Base-by-base conservation (phyloP, 2,888 invertebrate genomes). In the Zygogramma bicolorata region DNA sequence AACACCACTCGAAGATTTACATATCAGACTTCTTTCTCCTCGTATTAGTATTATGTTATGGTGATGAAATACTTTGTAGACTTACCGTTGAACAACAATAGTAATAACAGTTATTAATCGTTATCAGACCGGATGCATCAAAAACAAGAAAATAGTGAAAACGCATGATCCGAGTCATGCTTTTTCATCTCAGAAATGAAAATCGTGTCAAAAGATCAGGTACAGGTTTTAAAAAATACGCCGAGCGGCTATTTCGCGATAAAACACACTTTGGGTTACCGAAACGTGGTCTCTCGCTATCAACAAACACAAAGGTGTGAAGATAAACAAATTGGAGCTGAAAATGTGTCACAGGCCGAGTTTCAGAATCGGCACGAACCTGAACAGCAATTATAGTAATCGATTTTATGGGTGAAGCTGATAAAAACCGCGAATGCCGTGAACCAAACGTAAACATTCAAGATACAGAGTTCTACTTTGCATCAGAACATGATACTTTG, bases 331-430 rank as follows among this genome's bases (percentile, higher is more conserved):
- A 46, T 27, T 25, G n/a, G 18, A 29, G 53, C n/a, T 13, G 27
- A 49, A 46, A 63, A 63, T 42, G 46, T 46, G 34, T 27, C 40
- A 2, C n/a, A 46, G 22, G 27, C 29, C 46, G 10, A 40, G 18
- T 29, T 62, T 46, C 22, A 34, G 29, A 46, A 63, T 63, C 46
- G 46, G 46, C 63, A 63, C 63, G 63, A 63, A 27, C 27, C 25
- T 18, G 15, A 31, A 49, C 27, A 46, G 1, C 10, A 4, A 42
- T 18, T 46, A 46, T 13, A 46, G 7, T 46, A 29, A 63, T 46
- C 62, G 29, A 42, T 42, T 42, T 62, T 46, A 46, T 22, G 29
- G 46, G 15, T 15, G n/a, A 27, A 8, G 49, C 40, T 63, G 46
- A 53, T 53, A 53, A 53, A 46, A 53, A 25, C 53, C 25, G 1